These are phyloP conservation scores for Eumacrocentrus americanus DNA, from an alignment of 2,888 invertebrate species.

Conservation along the genomic window DNA sequence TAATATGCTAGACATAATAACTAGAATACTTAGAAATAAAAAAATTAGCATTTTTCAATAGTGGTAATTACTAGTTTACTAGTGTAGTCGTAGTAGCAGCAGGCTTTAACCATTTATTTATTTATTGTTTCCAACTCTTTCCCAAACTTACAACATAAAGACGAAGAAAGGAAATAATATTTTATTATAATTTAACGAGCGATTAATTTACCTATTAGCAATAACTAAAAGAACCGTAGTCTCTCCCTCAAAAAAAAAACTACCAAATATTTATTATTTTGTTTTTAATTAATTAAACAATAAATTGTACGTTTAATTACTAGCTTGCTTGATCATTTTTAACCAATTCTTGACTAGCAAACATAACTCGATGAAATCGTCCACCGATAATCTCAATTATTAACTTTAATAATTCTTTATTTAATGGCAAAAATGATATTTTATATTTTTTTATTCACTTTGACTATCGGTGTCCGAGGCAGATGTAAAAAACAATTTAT, in stretches of 20 bases:
- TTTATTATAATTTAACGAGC: slow-evolving; percentile 14
- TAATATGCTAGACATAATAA: slow-evolving; percentile 34
- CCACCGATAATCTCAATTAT: slow-evolving; percentile 45
- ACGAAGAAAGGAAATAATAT: slow-evolving; percentile 8
- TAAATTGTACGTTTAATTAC: slow-evolving; percentile 39
- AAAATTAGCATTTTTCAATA: slow-evolving; percentile 39
- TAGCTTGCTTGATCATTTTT: slow-evolving; percentile 45
- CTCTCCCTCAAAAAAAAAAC: too few relatives aligned
- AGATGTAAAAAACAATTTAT: slow-evolving; percentile 39
- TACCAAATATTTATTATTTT: too few relatives aligned
- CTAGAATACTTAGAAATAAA: slow-evolving; percentile 14
- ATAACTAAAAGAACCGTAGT: too few relatives aligned
- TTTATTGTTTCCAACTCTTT: too few relatives aligned
- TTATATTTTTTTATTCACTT: slow-evolving; percentile 5
- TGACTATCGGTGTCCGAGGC: slow-evolving; percentile 40
- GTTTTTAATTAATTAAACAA: slow-evolving; percentile 28
- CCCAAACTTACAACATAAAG: too few relatives aligned
- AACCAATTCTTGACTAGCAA: slow-evolving; percentile 61
- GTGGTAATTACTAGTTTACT: slow-evolving; percentile 37
- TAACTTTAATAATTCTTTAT: not conserved
- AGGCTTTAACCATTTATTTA: slow-evolving; percentile 29
- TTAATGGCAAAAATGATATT: slow-evolving; percentile 1
- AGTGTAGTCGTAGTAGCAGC: slow-evolving; percentile 38
- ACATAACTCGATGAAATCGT: slow-evolving; percentile 54
- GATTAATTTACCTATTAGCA: too few relatives aligned